Evolutionary conservation across 2,888 invertebrate genomes (phyloP).

Genomic region (Eustalomyia histrio): DNA sequence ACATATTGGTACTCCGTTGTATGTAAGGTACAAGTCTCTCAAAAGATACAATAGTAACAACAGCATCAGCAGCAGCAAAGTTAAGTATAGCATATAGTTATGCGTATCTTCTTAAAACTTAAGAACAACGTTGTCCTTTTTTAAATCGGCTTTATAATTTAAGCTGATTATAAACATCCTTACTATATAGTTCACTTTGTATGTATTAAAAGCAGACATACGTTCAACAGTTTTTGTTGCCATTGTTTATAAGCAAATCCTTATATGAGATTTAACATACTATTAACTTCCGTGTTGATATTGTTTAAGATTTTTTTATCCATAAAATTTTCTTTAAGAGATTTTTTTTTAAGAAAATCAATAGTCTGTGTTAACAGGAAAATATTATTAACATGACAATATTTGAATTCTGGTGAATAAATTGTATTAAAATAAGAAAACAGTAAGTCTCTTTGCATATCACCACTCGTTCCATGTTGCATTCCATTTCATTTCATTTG

Average conservation of each 20-base stretch:
- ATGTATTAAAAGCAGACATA: constrained; percentile 15
- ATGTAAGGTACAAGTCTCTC: constrained; percentile 3
- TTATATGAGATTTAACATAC: constrained; percentile 56
- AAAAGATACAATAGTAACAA: constrained; percentile 24
- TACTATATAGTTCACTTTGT: not conserved
- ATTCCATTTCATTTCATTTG: too few relatives aligned
- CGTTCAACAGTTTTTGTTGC: constrained; percentile 35
- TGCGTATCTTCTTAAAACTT: constrained; percentile 56
- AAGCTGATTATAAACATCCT: constrained; percentile 64
- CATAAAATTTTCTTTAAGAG: constrained; percentile 30
- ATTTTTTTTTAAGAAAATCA: constrained; percentile 37
- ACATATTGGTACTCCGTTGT: too few relatives aligned
- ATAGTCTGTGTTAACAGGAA: constrained; percentile 23
- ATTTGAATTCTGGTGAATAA: too few relatives aligned
- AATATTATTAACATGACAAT: not conserved
- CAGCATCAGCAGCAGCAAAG: constrained; percentile 12
- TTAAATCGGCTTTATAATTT: constrained; percentile 64
- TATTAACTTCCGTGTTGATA: constrained; percentile 56
- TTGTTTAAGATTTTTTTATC: constrained; percentile 30
- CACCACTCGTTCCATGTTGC: too few relatives aligned
- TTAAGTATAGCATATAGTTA: constrained; percentile 46
- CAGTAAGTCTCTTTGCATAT: too few relatives aligned
- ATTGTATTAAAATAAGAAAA: too few relatives aligned
- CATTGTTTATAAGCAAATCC: constrained; percentile 40
- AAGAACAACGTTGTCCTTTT: constrained; percentile 60